Percentiles rank a stretch among this genome's conserved stretches.
Evolutionary conservation across 2,797 vertebrate genomes (phyloP).

Genomic region (Myotis daubentonii): DNA sequence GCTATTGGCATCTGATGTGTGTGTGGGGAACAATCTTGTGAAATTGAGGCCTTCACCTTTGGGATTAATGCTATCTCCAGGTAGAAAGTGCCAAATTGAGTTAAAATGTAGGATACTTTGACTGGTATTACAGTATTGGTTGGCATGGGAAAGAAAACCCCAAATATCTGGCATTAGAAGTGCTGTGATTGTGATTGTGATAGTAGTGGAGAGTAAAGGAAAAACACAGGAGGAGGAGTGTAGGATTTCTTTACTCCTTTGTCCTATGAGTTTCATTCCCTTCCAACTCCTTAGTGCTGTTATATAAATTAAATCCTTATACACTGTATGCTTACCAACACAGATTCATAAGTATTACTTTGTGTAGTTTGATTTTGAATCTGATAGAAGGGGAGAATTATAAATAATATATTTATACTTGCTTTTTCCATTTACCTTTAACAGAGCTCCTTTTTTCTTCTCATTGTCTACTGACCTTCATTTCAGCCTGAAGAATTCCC

Average conservation of each 20-base stretch:
- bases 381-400: neutral
- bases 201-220: neutral
- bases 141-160: neutral
- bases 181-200: neutral
- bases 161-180: neutral
- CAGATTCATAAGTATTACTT: neutral
- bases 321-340: neutral
- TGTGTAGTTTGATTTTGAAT: neutral
- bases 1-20: neutral
- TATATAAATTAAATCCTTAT: slow-evolving; percentile 31
- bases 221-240: neutral
- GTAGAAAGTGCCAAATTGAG: neutral
- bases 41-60: neutral
- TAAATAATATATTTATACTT: neutral
- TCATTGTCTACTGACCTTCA: neutral
- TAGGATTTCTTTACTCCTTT: neutral
- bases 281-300: neutral
- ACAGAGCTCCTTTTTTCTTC: neutral
- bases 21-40: neutral
- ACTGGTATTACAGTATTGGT: neutral
- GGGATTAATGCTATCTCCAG: neutral
- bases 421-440: neutral
- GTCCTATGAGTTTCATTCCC: neutral
- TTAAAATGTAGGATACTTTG: neutral
- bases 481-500: neutral